A percentile compares a stretch with the other conserved stretches of the same genome.
These are phyloP conservation scores for Synergus umbraculus DNA, from an alignment of 2,888 invertebrate genomes.

Conservation along the genomic window DNA sequence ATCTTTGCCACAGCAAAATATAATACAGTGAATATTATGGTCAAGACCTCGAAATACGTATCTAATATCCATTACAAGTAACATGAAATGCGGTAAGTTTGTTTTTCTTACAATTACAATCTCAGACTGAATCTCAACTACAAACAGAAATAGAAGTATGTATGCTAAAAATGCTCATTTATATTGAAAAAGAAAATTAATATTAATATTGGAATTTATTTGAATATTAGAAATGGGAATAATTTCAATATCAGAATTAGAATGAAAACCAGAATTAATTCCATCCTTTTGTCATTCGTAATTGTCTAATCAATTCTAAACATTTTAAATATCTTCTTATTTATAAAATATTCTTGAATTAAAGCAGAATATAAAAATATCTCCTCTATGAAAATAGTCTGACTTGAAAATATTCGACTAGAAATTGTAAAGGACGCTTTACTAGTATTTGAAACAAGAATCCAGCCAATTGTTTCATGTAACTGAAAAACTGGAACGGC, in stretches of 20 bases:
- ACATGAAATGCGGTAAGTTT: slow-evolving; percentile 32
- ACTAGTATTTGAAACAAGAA: not conserved
- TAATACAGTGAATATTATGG: slow-evolving; percentile 30
- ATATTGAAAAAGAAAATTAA: not conserved
- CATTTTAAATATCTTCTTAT: no score
- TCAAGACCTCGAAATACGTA: slow-evolving; percentile 35
- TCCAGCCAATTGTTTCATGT: not conserved
- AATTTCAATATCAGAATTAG: not conserved
- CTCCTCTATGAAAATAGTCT: not conserved
- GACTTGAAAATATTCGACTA: not conserved
- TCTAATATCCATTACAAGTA: slow-evolving; percentile 29
- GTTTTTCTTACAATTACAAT: slow-evolving; percentile 10
- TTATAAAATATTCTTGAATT: no score
- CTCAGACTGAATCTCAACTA: slow-evolving; percentile 10
- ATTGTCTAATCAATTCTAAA: no score
- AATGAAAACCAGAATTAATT: not conserved
- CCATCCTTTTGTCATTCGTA: not conserved
- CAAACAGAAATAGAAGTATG: not conserved
- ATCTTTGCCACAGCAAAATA: not conserved
- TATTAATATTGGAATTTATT: not conserved
- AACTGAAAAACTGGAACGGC: slow-evolving; percentile 6
- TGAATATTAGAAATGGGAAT: not conserved
- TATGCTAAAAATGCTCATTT: not conserved
- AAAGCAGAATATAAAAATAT: not conserved
- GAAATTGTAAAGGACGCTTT: not conserved